phyloP scores from a whole-genome alignment of 1,140 invertebrate species.

The Caerostris extrusa region DNA sequence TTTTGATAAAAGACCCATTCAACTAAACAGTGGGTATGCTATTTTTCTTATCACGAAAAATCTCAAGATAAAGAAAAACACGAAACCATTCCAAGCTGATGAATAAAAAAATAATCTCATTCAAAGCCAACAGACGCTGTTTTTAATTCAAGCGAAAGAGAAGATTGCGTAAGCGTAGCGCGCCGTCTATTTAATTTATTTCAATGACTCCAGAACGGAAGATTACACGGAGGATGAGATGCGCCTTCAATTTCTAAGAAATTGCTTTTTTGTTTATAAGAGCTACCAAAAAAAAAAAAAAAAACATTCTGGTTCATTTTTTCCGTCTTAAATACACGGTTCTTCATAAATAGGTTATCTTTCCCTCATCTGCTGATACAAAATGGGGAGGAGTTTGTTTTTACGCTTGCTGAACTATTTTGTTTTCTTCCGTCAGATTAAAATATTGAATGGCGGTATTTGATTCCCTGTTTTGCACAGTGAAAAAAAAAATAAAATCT shows the following conservation, averaged over 20 bases:
- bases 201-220: neutral
- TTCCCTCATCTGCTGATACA: neutral
- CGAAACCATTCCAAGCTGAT: neutral
- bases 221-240: neutral
- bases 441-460: constrained; percentile 7
- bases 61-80: too few relatives aligned
- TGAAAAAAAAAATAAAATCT: neutral
- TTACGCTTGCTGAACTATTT: neutral
- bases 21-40: too few relatives aligned
- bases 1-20: too few relatives aligned
- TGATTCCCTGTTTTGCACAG: neutral
- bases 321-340: neutral
- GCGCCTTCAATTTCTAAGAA: constrained; percentile 5
- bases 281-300: neutral
- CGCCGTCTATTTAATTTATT: neutral
- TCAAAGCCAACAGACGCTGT: neutral
- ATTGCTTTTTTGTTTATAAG: neutral
- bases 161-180: neutral
- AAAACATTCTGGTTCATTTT: neutral
- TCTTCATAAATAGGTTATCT: constrained; percentile 22
- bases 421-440: neutral
- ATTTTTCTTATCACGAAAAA: too few relatives aligned
- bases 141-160: neutral
- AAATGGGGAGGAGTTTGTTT: neutral
- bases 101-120: neutral